Conservation (phyloP, 2,888 invertebrate species). For the Toxonevra muliebris region DNA sequence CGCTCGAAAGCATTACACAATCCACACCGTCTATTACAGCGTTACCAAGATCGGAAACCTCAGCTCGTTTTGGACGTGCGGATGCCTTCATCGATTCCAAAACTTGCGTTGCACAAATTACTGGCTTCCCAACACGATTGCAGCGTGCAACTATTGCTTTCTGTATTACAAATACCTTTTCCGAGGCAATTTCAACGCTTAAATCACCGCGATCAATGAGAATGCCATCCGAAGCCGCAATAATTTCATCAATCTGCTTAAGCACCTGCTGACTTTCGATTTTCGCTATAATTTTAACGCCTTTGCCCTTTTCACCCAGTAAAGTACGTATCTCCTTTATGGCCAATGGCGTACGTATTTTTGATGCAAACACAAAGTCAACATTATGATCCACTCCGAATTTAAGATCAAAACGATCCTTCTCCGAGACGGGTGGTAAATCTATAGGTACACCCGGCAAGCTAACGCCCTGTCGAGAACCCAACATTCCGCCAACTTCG, state of each 20-base stretch:
- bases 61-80: slow-evolving; percentile 91
- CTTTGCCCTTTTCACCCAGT: slow-evolving; percentile 85
- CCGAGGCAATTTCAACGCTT: slow-evolving; percentile 95
- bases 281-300: slow-evolving; percentile 94
- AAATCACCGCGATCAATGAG: slow-evolving; percentile 97
- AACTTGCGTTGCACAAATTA: slow-evolving; percentile 97
- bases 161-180: slow-evolving; percentile 95
- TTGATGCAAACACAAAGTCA: slow-evolving; percentile 94
- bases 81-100: slow-evolving; percentile 95
- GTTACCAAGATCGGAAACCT: slow-evolving; percentile 96
- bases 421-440: slow-evolving; percentile 94
- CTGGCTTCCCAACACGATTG: slow-evolving; percentile 92
- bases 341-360: slow-evolving; percentile 88
- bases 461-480: slow-evolving; percentile 94
- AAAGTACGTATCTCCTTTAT: slow-evolving; percentile 83
- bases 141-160: slow-evolving; percentile 95
- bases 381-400: slow-evolving; percentile 85
- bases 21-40: slow-evolving; percentile 96
- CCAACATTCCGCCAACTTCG: slow-evolving; percentile 92
- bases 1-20: slow-evolving; percentile 96
- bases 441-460: slow-evolving; percentile 93
- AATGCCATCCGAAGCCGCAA: slow-evolving; percentile 90
- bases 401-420: slow-evolving; percentile 86
- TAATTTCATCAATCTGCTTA: slow-evolving; percentile 89
- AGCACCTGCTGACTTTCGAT: slow-evolving; percentile 97